Evolutionary conservation across 2,797 vertebrate genomes (phyloP), one percentile per base, ranked within the genome.

Genomic region (Scolopax bukidnonensis): DNA sequence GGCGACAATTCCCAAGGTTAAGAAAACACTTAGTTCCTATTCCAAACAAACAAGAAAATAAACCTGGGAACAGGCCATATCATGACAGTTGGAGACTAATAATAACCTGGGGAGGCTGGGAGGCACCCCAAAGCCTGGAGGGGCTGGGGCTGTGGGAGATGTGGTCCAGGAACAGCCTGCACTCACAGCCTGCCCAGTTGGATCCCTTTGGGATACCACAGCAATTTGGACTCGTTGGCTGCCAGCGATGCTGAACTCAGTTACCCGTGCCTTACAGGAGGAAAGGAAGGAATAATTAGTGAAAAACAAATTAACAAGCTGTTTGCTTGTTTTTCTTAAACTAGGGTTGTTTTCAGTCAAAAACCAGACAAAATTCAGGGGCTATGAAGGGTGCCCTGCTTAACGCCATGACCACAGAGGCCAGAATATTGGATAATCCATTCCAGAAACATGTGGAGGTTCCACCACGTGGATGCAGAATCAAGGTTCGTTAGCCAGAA

Each of bases 161-260:
- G 6, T n/a, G 33, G 40, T 33, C 48, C 33, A 28, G 41, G 57
- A 87, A 54, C 4, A 78, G 65, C n/a, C 64, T 3, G 1, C 1
- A 0, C 23, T 73, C 59, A 51, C 59, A 73, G 30, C 13, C 25
- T 27, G 14, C 17, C 60, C 65, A 24, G 18, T 20, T 51, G 71
- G 60, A 53, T 27, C 47, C 68, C 38, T 36, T 48, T 20, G 71
- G 75, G 61, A 36, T 70, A 17, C 10, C 0, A 3, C 13, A 6
- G 28, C 4, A 28, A 1, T 33, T 16, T 20, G 77, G 69, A 13
- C 0, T 45, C 12, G 0, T 0, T 19, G 68, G 41, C n/a, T 51
- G 27, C 7, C 74, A 48, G 45, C 54, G 73, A 17, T 9, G 36
- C 30, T 65, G 60, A 12, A 25, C 51, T 70, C 18, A 2, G 41